These are phyloP conservation scores for Leuctra nigra DNA, from an alignment of 2,888 invertebrate genomes.

Conservation along the genomic window DNA sequence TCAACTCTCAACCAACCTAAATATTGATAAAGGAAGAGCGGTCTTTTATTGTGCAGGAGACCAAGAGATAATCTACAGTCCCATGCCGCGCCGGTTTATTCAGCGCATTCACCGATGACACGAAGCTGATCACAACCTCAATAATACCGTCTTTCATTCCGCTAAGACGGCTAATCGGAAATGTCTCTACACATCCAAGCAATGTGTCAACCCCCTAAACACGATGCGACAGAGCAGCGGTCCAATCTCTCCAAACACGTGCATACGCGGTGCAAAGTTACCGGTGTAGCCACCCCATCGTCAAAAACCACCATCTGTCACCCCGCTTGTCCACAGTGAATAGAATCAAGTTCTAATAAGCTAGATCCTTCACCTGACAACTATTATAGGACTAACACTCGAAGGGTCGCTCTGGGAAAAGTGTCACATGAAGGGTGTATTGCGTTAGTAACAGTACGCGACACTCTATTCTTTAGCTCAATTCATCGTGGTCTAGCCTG, in stretches of 20 bases:
- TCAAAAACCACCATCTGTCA: slow-evolving; percentile 11
- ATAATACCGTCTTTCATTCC: too few species aligned
- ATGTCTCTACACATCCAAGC: neutral
- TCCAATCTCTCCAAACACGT: neutral
- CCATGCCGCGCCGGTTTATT: too few species aligned
- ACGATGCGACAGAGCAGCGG: neutral
- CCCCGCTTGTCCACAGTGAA: slow-evolving; percentile 7
- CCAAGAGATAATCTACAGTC: too few species aligned
- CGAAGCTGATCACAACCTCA: too few species aligned
- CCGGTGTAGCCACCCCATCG: neutral
- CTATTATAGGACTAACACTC: neutral
- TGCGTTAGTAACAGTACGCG: slow-evolving; percentile 4
- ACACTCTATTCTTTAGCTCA: slow-evolving; percentile 6
- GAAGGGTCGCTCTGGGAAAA: slow-evolving; percentile 9
- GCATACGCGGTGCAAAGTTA: slow-evolving; percentile 3
- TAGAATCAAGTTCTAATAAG: slow-evolving; percentile 14
- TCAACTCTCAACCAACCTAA: too few species aligned
- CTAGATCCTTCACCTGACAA: slow-evolving; percentile 17
- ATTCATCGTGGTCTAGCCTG: neutral
- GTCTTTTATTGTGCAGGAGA: too few species aligned
- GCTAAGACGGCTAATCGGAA: slow-evolving; percentile 8
- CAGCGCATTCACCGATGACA: too few species aligned
- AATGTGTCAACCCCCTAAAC: slow-evolving; percentile 6
- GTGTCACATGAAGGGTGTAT: slow-evolving; percentile 7
- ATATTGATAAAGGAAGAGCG: too few species aligned